Percentiles rank a stretch among this genome's conserved stretches.
phyloP scores from a whole-genome alignment of 2,888 invertebrate species.

The Pachydiplax longipennis region DNA sequence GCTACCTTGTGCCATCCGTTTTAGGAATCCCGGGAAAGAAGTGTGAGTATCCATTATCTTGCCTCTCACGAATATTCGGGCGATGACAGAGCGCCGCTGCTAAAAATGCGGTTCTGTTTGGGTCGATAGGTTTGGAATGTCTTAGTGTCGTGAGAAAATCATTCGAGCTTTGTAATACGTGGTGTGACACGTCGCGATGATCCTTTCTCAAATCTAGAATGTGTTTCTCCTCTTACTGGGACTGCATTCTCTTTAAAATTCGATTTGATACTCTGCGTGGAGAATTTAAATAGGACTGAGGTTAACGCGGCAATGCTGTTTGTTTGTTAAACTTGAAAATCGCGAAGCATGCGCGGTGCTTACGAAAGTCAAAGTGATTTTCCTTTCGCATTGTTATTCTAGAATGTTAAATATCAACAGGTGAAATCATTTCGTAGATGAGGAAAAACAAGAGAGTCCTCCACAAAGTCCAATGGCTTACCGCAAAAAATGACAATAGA shows the following conservation, averaged over 20 bases:
- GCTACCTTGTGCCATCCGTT: conserved; percentile 47
- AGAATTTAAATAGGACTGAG: not conserved
- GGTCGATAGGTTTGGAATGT: not conserved
- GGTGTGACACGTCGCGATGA: not conserved
- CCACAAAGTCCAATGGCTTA: too few relatives aligned
- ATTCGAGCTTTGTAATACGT: too few relatives aligned
- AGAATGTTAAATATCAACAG: not conserved
- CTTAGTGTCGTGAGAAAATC: not conserved
- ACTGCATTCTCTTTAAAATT: not conserved
- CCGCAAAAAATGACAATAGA: too few relatives aligned
- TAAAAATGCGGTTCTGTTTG: not conserved
- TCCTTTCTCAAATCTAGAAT: not conserved
- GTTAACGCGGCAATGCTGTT: not conserved
- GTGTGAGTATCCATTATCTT: conserved; percentile 46
- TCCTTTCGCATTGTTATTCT: not conserved
- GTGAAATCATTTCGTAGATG: not conserved
- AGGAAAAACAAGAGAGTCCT: not conserved
- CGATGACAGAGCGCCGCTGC: not conserved
- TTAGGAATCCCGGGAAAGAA: conserved; percentile 48
- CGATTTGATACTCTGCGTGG: not conserved
- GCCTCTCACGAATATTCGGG: not conserved
- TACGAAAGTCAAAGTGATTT: not conserved
- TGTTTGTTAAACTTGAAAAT: not conserved
- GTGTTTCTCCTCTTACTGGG: not conserved
- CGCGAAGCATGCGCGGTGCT: not conserved